Conservation (phyloP, 2,888 invertebrate genomes). For the Xylota sylvarum region DNA sequence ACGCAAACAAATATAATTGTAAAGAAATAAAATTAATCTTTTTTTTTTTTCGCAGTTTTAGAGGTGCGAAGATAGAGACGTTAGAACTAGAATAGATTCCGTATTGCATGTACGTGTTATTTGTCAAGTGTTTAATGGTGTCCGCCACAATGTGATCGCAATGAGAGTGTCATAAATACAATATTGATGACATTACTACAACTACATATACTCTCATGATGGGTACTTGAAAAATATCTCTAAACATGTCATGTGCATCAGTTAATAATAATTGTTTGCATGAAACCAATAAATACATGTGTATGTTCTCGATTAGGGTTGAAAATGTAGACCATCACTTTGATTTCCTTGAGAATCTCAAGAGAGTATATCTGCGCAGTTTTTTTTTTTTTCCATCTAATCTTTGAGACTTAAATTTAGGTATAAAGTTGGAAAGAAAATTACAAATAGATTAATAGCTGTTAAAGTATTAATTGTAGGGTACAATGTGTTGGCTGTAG, state of each 20-base stretch:
- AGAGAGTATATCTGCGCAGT: conserved; percentile 24
- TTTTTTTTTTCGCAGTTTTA: conserved; percentile 1
- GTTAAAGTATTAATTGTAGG: conserved; percentile 4
- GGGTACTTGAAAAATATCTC: conserved; percentile 36
- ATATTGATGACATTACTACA: conserved; percentile 38
- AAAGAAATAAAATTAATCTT: conserved; percentile 76
- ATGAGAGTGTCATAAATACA: conserved; percentile 54
- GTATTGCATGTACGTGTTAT: conserved; percentile 54
- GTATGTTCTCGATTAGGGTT: neutral
- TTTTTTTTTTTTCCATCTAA: conserved; percentile 17
- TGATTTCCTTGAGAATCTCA: conserved; percentile 17
- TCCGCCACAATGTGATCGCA: conserved; percentile 47
- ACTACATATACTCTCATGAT: conserved; percentile 39
- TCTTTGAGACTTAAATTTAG: neutral
- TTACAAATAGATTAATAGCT: conserved; percentile 13
- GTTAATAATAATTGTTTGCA: conserved; percentile 21
- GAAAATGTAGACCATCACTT: conserved; percentile 29
- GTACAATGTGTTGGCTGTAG: neutral
- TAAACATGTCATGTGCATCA: conserved; percentile 42
- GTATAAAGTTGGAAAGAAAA: neutral
- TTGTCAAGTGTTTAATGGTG: conserved; percentile 64
- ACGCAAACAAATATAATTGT: conserved; percentile 73
- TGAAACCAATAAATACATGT: conserved; percentile 12
- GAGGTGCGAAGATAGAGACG: conserved; percentile 24
- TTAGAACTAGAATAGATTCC: conserved; percentile 34